Conservation (phyloP, 2,888 invertebrate genomes). For the Conchocele bisecta region DNA sequence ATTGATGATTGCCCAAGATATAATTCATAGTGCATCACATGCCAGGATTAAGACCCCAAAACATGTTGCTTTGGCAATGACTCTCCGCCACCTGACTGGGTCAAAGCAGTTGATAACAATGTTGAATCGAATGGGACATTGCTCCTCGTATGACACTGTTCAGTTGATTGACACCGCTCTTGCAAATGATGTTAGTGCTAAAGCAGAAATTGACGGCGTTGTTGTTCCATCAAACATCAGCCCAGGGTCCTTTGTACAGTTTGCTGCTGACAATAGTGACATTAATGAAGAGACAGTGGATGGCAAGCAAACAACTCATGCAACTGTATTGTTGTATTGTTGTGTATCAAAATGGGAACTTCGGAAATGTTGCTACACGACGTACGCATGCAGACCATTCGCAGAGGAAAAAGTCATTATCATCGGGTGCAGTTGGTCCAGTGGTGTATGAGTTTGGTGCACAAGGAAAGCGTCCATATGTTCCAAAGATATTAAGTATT, state of each 20-base stretch:
- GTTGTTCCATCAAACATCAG: background rate
- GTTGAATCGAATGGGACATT: background rate
- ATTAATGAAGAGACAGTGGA: background rate
- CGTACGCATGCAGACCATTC: too few species aligned
- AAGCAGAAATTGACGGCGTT: background rate
- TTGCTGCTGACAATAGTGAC: background rate
- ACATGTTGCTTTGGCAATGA: background rate
- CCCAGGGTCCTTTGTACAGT: background rate
- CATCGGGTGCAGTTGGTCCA: too few species aligned
- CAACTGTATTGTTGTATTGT: too few species aligned
- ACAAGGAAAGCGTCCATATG: too few species aligned
- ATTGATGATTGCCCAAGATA: background rate
- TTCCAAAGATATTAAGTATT: too few species aligned
- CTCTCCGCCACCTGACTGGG: background rate
- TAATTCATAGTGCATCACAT: background rate
- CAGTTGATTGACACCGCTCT: background rate
- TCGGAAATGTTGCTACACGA: too few species aligned
- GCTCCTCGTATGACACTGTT: background rate
- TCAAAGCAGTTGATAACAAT: constrained; percentile 4
- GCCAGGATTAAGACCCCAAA: constrained; percentile 1
- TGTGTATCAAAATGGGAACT: too few species aligned
- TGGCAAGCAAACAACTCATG: background rate
- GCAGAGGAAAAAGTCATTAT: too few species aligned
- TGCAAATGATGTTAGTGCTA: background rate
- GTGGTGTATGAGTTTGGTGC: too few species aligned